These are phyloP conservation scores for Myotis planiceps DNA, from an alignment of 2,797 vertebrate genomes.

Conservation along the genomic window DNA sequence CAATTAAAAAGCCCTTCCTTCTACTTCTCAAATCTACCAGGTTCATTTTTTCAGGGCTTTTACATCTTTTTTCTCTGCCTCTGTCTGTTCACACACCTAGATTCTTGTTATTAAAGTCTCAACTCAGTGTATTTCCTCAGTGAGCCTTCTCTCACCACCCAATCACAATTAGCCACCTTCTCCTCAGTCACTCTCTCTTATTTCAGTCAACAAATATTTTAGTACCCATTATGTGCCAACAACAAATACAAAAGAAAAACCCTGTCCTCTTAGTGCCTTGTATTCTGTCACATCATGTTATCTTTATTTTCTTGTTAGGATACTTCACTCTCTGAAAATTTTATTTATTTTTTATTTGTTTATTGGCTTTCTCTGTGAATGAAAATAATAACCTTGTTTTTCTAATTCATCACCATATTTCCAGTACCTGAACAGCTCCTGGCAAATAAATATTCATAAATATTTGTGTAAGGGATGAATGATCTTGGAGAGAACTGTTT, in stretches of 20 bases:
- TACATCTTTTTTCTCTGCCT: background rate
- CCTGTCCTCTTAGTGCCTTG: background rate
- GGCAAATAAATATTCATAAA: background rate
- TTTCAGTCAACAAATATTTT: background rate
- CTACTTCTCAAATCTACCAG: background rate
- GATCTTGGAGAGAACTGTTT: background rate
- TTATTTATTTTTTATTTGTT: background rate
- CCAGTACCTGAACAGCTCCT: background rate
- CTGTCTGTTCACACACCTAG: background rate
- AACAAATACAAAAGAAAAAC: background rate
- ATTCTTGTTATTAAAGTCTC: background rate
- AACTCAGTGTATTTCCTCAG: background rate
- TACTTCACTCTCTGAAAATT: background rate
- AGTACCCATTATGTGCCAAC: background rate
- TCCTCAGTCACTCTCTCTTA: background rate
- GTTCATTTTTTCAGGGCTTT: background rate
- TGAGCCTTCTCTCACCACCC: background rate
- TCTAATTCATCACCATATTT: background rate
- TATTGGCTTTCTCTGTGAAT: background rate
- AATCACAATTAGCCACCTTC: background rate
- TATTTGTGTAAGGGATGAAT: background rate
- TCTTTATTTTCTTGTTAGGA: constrained; percentile 1
- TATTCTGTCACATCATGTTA: background rate
- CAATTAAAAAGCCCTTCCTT: background rate
- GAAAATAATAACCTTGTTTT: constrained; percentile 1